Percentiles rank a stretch among this genome's conserved stretches.
Conservation (phyloP, 2,888 invertebrate genomes). For the Heliconius cydno region DNA sequence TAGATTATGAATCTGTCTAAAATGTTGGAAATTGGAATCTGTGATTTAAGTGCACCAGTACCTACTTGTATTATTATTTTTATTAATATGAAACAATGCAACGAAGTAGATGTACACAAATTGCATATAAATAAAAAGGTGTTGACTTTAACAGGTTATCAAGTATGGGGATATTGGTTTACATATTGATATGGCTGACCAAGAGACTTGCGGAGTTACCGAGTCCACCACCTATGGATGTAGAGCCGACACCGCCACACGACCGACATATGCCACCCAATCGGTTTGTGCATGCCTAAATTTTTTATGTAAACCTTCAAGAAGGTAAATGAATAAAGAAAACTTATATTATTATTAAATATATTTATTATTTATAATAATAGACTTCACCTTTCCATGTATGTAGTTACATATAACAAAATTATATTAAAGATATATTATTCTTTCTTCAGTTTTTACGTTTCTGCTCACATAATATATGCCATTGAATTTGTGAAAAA, state of each 20-base stretch:
- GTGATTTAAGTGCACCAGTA: background rate
- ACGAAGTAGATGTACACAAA: background rate
- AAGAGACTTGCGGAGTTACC: slow-evolving; percentile 61
- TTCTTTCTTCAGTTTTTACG: background rate
- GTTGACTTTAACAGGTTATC: slow-evolving; percentile 52
- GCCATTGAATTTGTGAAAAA: too few relatives aligned
- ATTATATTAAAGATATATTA: background rate
- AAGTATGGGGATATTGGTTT: slow-evolving; percentile 59
- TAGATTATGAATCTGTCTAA: too few relatives aligned
- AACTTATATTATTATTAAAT: background rate
- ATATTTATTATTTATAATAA: background rate
- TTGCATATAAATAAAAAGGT: background rate
- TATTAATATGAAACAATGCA: background rate
- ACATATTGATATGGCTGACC: slow-evolving; percentile 63
- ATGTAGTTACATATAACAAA: background rate
- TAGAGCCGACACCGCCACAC: slow-evolving; percentile 43
- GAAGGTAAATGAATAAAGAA: background rate
- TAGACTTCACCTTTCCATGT: too few relatives aligned
- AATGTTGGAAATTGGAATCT: too few relatives aligned
- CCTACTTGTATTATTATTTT: background rate
- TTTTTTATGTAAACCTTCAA: background rate
- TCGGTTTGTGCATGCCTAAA: background rate
- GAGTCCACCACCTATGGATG: slow-evolving; percentile 55
- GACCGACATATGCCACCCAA: slow-evolving; percentile 46
- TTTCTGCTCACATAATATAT: too few relatives aligned